Percentiles rank a stretch among this genome's conserved stretches.
Evolutionary conservation across 2,888 invertebrate genomes (phyloP).

Genomic region (Phorcus lineatus): DNA sequence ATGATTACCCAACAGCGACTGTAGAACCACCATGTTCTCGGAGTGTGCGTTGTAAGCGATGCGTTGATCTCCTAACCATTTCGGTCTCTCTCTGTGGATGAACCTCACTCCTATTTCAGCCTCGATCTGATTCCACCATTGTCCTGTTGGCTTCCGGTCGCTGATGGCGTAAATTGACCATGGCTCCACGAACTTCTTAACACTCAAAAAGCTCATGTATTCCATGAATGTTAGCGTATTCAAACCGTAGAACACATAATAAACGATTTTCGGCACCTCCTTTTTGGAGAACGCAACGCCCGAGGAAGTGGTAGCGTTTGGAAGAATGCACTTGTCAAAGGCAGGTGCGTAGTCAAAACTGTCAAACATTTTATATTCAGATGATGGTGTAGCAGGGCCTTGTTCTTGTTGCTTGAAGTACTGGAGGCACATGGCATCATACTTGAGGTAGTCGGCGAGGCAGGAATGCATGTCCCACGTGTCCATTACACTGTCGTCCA

Average conservation of each 20-base stretch:
- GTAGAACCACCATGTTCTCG: not conserved
- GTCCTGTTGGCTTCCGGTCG: not conserved
- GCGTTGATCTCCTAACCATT: not conserved
- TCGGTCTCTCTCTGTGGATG: not conserved
- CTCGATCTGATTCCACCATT: conserved; percentile 14
- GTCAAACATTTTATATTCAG: too few relatives aligned
- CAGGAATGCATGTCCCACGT: too few relatives aligned
- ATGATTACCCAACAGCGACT: not conserved
- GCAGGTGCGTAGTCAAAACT: too few relatives aligned
- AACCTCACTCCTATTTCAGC: not conserved
- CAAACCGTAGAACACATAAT: conserved; percentile 13
- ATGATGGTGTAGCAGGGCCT: too few relatives aligned
- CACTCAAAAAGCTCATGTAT: conserved; percentile 20
- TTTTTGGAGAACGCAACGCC: not conserved
- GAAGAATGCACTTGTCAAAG: not conserved
- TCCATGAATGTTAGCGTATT: not conserved
- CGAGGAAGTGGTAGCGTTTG: not conserved
- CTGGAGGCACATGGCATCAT: too few relatives aligned
- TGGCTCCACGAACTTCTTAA: conserved; percentile 7
- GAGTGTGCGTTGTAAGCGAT: not conserved
- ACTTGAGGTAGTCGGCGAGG: too few relatives aligned
- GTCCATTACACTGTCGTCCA: too few relatives aligned
- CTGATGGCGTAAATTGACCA: conserved; percentile 19
- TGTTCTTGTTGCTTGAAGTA: too few relatives aligned
- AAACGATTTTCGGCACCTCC: not conserved